Percentiles rank a stretch among this genome's conserved stretches.
Conservation (phyloP, 2,113 vertebrate genomes). For the Nerophis lumbriciformis region DNA sequence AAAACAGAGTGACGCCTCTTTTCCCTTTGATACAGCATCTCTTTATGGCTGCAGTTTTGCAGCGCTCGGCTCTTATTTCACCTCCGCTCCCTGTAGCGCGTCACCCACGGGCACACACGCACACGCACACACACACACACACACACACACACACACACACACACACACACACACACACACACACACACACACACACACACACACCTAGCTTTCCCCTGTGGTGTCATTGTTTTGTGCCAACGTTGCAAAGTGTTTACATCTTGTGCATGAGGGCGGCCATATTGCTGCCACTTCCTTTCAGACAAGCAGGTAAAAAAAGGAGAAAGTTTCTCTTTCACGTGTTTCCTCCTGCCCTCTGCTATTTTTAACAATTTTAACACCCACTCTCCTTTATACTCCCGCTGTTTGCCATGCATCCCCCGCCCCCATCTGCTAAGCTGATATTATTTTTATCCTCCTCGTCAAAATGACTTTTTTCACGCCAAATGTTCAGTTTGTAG, state of each 20-base stretch:
- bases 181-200: conserved; percentile 2
- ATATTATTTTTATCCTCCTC: conserved; percentile 56
- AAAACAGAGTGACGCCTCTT: neutral
- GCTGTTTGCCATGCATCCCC: conserved; percentile 39
- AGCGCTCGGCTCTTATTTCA: conserved; percentile 39
- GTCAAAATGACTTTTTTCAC: conserved; percentile 1
- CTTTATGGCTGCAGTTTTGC: conserved; percentile 29
- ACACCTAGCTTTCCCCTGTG: conserved; percentile 49
- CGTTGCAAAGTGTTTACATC: conserved; percentile 71
- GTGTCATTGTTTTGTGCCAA: conserved; percentile 71
- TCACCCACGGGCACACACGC: conserved; percentile 28
- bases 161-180: neutral
- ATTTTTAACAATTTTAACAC: conserved; percentile 56
- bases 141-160: no score
- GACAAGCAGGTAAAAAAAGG: neutral
- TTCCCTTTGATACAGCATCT: conserved; percentile 21
- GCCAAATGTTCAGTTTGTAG: neutral
- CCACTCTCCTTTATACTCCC: conserved; percentile 35
- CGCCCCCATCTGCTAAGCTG: conserved; percentile 45
- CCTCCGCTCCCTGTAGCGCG: conserved; percentile 57
- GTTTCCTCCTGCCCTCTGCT: conserved; percentile 59
- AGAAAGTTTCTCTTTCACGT: conserved; percentile 46
- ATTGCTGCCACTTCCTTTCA: conserved; percentile 31
- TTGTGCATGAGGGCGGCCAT: conserved; percentile 70
- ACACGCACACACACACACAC: no score